A percentile compares a stretch with the other conserved stretches of the same genome.
These are phyloP conservation scores for Corythoichthys intestinalis DNA, from an alignment of 2,113 vertebrate species.

Conservation along the genomic window DNA sequence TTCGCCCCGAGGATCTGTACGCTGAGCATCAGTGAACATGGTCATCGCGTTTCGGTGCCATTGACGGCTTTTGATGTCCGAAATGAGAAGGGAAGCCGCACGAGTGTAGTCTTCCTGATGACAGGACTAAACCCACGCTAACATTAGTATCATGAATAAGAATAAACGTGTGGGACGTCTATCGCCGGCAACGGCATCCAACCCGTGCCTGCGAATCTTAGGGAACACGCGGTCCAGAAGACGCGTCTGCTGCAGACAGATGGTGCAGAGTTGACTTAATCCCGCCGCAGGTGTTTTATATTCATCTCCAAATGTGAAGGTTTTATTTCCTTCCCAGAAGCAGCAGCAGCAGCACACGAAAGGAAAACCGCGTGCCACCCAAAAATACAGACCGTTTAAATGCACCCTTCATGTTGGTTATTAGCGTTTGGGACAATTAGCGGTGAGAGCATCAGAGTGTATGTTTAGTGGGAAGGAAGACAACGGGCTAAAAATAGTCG, in stretches of 20 bases:
- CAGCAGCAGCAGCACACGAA: background rate
- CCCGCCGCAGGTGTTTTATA: background rate
- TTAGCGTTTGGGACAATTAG: background rate
- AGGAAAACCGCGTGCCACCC: background rate
- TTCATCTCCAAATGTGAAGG: conserved; percentile 3
- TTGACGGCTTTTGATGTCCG: too few species aligned
- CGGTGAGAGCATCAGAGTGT: background rate
- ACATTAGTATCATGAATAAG: too few species aligned
- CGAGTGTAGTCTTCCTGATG: too few species aligned
- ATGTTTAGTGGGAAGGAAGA: conserved; percentile 33
- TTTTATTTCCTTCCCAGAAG: background rate
- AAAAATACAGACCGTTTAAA: background rate
- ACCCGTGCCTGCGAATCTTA: conserved; percentile 11
- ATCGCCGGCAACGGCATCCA: too few species aligned
- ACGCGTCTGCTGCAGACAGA: background rate
- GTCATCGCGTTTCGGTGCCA: too few species aligned
- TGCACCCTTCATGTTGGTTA: background rate
- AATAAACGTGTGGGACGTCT: too few species aligned
- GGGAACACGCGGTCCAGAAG: background rate
- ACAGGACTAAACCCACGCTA: too few species aligned
- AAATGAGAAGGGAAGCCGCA: conserved; percentile 42
- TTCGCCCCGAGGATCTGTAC: conserved; percentile 43
- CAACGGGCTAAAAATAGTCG: conserved; percentile 60
- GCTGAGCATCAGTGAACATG: conserved; percentile 35
- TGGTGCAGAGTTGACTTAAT: conserved; percentile 1